Conservation (phyloP, 2,888 invertebrate genomes). For the Andrena bicolor region DNA sequence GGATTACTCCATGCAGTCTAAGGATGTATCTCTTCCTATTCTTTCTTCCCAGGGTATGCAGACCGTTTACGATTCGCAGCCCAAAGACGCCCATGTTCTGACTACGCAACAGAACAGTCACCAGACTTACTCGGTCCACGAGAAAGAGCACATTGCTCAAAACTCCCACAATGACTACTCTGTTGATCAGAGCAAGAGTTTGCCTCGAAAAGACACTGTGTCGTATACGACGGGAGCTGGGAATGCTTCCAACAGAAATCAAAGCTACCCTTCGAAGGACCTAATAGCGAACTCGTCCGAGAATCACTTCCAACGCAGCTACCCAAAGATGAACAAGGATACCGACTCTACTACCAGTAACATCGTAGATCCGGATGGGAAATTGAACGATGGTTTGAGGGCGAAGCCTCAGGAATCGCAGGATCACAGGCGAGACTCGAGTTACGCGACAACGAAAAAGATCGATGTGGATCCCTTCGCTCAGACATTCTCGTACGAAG, state of each 20-base stretch:
- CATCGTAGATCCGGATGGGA: constrained; percentile 52
- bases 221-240: constrained; percentile 43
- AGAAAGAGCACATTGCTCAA: constrained; percentile 64
- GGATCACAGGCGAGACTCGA: constrained; percentile 53
- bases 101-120: constrained; percentile 44
- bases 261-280: constrained; percentile 58
- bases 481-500: constrained; percentile 65
- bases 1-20: constrained; percentile 67
- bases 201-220: constrained; percentile 60
- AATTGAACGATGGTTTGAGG: constrained; percentile 52
- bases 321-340: constrained; percentile 64
- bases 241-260: constrained; percentile 43
- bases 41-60: constrained; percentile 64
- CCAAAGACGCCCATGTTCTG: constrained; percentile 60
- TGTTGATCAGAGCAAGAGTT: constrained; percentile 56
- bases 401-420: constrained; percentile 62
- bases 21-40: constrained; percentile 67
- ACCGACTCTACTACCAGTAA: constrained; percentile 31
- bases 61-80: constrained; percentile 53
- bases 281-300: constrained; percentile 41
- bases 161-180: constrained; percentile 67
- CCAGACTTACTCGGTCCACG: constrained; percentile 58
- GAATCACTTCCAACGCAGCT: constrained; percentile 62
- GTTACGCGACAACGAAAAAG: constrained; percentile 64
- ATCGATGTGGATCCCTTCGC: constrained; percentile 68